Conservation (phyloP, 35 echinoderm and acorn worm species). For the Stichopus chloronotus region DNA sequence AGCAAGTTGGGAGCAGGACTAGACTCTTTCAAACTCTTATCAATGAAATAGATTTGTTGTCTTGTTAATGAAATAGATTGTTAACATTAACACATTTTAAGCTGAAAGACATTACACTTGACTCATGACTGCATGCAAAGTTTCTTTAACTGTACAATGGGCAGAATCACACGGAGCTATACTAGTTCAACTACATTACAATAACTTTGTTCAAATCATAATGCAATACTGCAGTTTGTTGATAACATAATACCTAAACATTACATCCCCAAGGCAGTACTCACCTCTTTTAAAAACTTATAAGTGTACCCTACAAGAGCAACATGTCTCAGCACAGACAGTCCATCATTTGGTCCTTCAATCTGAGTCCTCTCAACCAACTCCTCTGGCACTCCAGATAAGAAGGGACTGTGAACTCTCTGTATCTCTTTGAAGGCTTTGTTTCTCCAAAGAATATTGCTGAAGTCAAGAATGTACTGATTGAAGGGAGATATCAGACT, state of each 20-base stretch:
- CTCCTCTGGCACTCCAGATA: slow-evolving; percentile 53
- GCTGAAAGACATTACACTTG: too few relatives aligned
- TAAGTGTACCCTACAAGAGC: slow-evolving; percentile 70
- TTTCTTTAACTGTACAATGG: too few relatives aligned
- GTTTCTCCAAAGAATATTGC: slow-evolving; percentile 82
- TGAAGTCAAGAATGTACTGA: slow-evolving; percentile 78
- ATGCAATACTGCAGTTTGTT: too few relatives aligned
- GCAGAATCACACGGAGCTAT: too few relatives aligned
- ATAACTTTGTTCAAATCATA: too few relatives aligned
- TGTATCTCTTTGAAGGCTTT: slow-evolving; percentile 66
- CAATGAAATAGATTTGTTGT: too few relatives aligned
- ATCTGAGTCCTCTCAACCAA: slow-evolving; percentile 56
- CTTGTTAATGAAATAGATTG: too few relatives aligned
- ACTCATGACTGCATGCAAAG: too few relatives aligned
- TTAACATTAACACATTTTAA: too few relatives aligned
- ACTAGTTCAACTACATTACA: too few relatives aligned
- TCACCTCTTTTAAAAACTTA: slow-evolving; percentile 80
- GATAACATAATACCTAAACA: too few relatives aligned
- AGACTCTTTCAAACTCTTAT: too few relatives aligned
- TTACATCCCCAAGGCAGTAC: background rate
- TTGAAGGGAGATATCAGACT: slow-evolving; percentile 54
- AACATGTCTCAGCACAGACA: slow-evolving; percentile 74
- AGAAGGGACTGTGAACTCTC: slow-evolving; percentile 23
- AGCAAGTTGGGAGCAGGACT: background rate
- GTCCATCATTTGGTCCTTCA: slow-evolving; percentile 56